These are phyloP conservation scores for Gymnorhina tibicen DNA, from an alignment of 2,113 vertebrate genomes.

Conservation along the genomic window DNA sequence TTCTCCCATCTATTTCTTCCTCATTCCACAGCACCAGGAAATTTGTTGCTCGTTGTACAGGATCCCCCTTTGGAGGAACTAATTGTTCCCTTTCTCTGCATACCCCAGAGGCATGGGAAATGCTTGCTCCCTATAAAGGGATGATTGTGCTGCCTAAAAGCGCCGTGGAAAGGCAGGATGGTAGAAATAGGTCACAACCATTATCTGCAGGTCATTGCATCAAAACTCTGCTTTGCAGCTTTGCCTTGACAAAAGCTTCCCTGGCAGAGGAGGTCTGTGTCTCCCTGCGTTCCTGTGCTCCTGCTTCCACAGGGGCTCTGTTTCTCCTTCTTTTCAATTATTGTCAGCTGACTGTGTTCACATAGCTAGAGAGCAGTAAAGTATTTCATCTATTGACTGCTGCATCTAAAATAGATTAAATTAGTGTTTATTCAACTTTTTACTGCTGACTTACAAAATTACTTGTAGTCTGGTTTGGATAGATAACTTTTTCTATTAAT, in stretches of 20 bases:
- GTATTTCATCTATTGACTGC: constrained; percentile 26
- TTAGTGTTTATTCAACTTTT: constrained; percentile 61
- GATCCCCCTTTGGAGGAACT: background rate
- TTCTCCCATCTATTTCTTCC: background rate
- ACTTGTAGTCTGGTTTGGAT: constrained; percentile 56
- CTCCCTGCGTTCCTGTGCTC: background rate
- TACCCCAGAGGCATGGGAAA: background rate
- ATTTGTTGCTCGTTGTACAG: background rate
- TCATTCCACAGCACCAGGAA: background rate
- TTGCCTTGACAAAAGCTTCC: background rate
- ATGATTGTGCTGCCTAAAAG: background rate
- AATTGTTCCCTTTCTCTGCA: background rate
- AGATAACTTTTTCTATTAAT: constrained; percentile 63
- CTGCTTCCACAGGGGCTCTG: background rate
- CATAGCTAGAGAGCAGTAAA: constrained; percentile 4
- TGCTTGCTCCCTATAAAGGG: background rate
- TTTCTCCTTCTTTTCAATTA: background rate
- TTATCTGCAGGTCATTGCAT: background rate
- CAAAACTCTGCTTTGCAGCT: background rate
- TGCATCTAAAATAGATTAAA: constrained; percentile 41
- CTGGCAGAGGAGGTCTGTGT: background rate
- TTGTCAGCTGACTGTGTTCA: background rate
- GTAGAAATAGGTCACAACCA: background rate
- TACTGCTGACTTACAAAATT: constrained; percentile 59
- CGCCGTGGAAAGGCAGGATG: background rate